Conservation (phyloP, 2,113 vertebrate genomes). For the Sylvia atricapilla region DNA sequence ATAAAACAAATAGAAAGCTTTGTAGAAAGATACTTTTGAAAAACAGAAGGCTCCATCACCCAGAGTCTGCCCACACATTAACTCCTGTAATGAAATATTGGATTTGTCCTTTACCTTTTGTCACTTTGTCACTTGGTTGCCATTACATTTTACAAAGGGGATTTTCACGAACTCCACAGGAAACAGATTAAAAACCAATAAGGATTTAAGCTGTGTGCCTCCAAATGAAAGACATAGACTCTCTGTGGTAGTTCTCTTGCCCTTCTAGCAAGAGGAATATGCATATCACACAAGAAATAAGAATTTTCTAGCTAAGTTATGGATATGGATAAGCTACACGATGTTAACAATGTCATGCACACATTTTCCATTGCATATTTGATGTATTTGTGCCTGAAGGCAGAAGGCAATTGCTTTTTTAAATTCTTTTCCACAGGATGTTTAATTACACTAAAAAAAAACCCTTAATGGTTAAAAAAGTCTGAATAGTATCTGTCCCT, state of each 20-base stretch:
- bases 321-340: constrained; percentile 46
- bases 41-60: not conserved
- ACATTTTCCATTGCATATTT: constrained; percentile 55
- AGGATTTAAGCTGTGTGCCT: constrained; percentile 34
- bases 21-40: not conserved
- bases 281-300: constrained; percentile 56
- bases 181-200: constrained; percentile 55
- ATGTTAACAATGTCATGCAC: constrained; percentile 67
- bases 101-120: constrained; percentile 15
- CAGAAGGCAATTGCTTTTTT: constrained; percentile 45
- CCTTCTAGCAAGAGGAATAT: constrained; percentile 31
- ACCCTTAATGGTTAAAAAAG: not conserved
- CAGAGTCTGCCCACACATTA: constrained; percentile 1
- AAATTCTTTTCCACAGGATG: constrained; percentile 35
- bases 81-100: not conserved
- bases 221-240: constrained; percentile 22
- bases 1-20: constrained; percentile 25
- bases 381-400: constrained; percentile 51
- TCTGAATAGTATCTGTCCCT: not conserved
- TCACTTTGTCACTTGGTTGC: constrained; percentile 16
- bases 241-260: not conserved
- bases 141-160: constrained; percentile 31
- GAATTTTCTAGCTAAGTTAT: constrained; percentile 44
- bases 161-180: constrained; percentile 55
- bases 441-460: constrained; percentile 3